phyloP scores from a whole-genome alignment of 2,888 invertebrate species.

The Campopleginae sp. region DNA sequence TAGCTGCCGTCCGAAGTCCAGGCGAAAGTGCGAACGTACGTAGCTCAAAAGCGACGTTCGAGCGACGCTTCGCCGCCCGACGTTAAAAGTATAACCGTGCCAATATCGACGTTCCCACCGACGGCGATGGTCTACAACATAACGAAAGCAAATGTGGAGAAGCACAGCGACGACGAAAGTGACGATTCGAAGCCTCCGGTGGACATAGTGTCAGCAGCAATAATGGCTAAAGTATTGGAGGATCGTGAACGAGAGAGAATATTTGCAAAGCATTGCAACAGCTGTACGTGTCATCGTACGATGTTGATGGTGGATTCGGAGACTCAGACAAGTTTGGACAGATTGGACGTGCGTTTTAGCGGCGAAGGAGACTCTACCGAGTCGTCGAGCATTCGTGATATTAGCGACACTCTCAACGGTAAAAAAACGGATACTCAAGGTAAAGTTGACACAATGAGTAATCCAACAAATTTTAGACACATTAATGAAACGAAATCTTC shows the following conservation, averaged over 20 bases:
- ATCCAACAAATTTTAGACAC: slow-evolving; percentile 39
- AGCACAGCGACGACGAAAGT: slow-evolving; percentile 85
- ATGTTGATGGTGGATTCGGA: slow-evolving; percentile 80
- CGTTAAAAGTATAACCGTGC: slow-evolving; percentile 89
- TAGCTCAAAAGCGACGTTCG: slow-evolving; percentile 87
- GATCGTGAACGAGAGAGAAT: slow-evolving; percentile 93
- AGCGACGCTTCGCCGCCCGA: slow-evolving; percentile 85
- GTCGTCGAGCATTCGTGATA: slow-evolving; percentile 60
- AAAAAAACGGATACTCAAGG: slow-evolving; percentile 11
- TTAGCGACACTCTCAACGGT: slow-evolving; percentile 49
- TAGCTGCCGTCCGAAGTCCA: slow-evolving; percentile 96
- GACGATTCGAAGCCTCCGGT: slow-evolving; percentile 86
- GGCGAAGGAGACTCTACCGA: slow-evolving; percentile 70
- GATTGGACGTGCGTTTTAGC: slow-evolving; percentile 54
- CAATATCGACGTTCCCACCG: slow-evolving; percentile 92
- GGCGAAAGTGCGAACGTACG: slow-evolving; percentile 93
- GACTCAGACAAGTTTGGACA: slow-evolving; percentile 76
- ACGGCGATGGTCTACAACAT: slow-evolving; percentile 91
- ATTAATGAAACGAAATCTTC: slow-evolving; percentile 36
- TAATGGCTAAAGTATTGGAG: slow-evolving; percentile 96
- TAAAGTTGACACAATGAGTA: slow-evolving; percentile 21
- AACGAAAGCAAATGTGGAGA: slow-evolving; percentile 81
- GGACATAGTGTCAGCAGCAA: slow-evolving; percentile 93
- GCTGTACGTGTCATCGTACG: slow-evolving; percentile 88
- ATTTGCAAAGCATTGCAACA: slow-evolving; percentile 92